Evolutionary conservation across 2,797 vertebrate species (phyloP).

Genomic region (Phyllotis vaccarum): DNA sequence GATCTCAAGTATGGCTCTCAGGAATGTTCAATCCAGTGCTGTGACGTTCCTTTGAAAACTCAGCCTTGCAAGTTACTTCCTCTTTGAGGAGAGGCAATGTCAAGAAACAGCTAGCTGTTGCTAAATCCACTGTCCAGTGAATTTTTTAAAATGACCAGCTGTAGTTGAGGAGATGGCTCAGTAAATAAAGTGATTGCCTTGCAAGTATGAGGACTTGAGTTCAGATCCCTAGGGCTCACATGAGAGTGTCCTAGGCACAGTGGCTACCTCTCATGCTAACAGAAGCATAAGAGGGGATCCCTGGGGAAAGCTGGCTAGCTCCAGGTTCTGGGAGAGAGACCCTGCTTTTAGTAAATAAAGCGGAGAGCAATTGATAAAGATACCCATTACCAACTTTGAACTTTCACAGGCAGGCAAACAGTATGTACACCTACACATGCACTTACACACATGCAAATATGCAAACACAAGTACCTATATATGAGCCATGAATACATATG

Average conservation of each 20-base stretch:
- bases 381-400: neutral
- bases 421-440: neutral
- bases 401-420: neutral
- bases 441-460: neutral
- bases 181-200: neutral
- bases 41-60: neutral
- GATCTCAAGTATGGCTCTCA: slow-evolving; percentile 21
- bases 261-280: neutral
- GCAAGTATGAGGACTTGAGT: neutral
- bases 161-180: neutral
- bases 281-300: neutral
- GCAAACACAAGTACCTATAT: neutral
- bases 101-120: neutral
- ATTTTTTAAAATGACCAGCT: neutral
- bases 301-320: neutral
- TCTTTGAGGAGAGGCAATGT: neutral
- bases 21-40: neutral
- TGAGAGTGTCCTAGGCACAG: neutral
- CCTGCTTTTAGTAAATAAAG: neutral
- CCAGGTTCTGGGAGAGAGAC: neutral
- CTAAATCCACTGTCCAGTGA: neutral
- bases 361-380: neutral
- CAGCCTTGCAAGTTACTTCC: neutral
- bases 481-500: neutral
- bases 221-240: neutral